Conservation (phyloP, 2,888 invertebrate species). For the Lamproptera curius region DNA sequence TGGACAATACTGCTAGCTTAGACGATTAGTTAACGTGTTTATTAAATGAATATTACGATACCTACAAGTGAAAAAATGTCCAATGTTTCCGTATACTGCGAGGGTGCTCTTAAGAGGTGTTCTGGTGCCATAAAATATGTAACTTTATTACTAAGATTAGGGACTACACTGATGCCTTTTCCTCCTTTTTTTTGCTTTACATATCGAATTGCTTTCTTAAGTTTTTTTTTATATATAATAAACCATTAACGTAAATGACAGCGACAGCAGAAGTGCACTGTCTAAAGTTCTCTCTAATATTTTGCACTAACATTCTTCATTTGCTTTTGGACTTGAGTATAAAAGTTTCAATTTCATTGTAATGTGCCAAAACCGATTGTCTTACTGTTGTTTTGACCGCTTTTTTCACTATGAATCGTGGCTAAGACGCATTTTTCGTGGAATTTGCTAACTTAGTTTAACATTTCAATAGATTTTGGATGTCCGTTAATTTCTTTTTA, state of each 20-base stretch:
- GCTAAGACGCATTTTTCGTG: no score
- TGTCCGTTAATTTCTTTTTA: conserved; percentile 38
- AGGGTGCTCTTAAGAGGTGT: conserved; percentile 34
- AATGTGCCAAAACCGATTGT: conserved; percentile 39
- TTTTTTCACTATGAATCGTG: neutral
- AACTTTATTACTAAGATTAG: conserved; percentile 52
- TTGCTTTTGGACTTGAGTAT: neutral
- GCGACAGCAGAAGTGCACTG: no score
- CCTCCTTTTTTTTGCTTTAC: conserved; percentile 19
- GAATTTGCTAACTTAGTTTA: no score
- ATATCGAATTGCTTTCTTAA: neutral
- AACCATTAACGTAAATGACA: no score
- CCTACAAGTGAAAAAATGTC: conserved; percentile 8
- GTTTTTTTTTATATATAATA: no score
- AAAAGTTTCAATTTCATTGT: conserved; percentile 11
- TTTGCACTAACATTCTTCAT: neutral
- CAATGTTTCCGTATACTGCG: conserved; percentile 26
- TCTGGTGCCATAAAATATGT: conserved; percentile 56
- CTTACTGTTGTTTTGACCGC: neutral
- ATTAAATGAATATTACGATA: neutral
- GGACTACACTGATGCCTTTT: conserved; percentile 39
- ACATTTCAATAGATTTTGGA: conserved; percentile 23
- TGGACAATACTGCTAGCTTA: conserved; percentile 46
- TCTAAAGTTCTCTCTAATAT: conserved; percentile 13
- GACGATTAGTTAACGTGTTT: conserved; percentile 24